Conservation (phyloP, 2,888 invertebrate species). For the Cylindroiulus punctatus region DNA sequence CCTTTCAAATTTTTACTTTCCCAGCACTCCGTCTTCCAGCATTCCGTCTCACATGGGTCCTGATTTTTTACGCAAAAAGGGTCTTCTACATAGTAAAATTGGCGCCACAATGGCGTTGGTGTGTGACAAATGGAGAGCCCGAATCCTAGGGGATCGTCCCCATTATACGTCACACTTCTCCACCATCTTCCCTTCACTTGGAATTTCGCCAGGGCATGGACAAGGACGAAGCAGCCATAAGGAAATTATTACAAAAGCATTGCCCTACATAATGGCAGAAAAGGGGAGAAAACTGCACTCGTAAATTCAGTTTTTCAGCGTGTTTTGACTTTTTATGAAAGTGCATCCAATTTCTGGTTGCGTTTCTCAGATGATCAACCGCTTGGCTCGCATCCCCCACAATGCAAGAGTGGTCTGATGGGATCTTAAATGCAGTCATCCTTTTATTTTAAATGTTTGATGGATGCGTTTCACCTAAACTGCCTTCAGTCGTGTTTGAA, state of each 20-base stretch:
- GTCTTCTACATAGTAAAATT: not conserved
- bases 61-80: constrained; percentile 15
- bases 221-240: constrained; percentile 47
- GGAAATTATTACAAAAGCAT: constrained; percentile 45
- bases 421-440: constrained; percentile 4
- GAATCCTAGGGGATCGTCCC: constrained; percentile 36
- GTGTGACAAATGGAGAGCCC: constrained; percentile 6
- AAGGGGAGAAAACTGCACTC: constrained; percentile 29
- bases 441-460: constrained; percentile 44
- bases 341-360: constrained; percentile 45
- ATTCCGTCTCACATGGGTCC: not conserved
- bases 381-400: not conserved
- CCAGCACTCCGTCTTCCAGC: not conserved
- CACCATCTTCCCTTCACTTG: not conserved
- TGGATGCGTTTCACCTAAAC: constrained; percentile 39
- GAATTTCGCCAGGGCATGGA: constrained; percentile 34
- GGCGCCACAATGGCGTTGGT: not conserved
- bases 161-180: constrained; percentile 32
- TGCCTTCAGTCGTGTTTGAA: constrained; percentile 40
- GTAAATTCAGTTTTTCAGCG: constrained; percentile 37
- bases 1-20: too few species aligned
- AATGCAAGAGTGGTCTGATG: not conserved
- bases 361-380: constrained; percentile 28
- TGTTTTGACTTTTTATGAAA: constrained; percentile 47
- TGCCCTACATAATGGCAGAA: constrained; percentile 12